A percentile compares a stretch with the other conserved stretches of the same genome.
Conservation (phyloP, 2,888 invertebrate genomes). For the Platypus cylindrus region DNA sequence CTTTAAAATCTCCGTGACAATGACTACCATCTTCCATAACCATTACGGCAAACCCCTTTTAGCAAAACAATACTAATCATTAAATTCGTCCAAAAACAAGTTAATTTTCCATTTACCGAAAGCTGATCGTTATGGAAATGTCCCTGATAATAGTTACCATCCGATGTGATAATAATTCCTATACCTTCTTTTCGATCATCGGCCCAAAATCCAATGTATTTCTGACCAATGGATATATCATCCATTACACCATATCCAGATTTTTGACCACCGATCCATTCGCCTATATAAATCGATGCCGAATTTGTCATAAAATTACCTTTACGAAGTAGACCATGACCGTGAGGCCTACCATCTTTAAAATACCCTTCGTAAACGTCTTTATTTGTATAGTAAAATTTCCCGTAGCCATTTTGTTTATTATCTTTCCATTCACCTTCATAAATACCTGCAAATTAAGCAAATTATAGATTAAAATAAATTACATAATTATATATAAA, state of each 20-base stretch:
- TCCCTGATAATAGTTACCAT: slow-evolving; percentile 86
- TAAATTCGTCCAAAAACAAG: too few relatives aligned
- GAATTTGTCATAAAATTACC: slow-evolving; percentile 64
- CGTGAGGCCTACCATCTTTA: slow-evolving; percentile 70
- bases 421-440: slow-evolving; percentile 76
- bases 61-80: too few relatives aligned
- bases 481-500: neutral
- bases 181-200: slow-evolving; percentile 74
- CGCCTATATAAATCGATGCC: slow-evolving; percentile 78
- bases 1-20: slow-evolving; percentile 79
- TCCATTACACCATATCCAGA: slow-evolving; percentile 85
- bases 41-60: slow-evolving; percentile 84
- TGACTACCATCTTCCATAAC: slow-evolving; percentile 79
- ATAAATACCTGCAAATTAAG: slow-evolving; percentile 50
- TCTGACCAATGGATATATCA: slow-evolving; percentile 73
- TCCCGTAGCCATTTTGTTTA: slow-evolving; percentile 68
- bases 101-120: too few relatives aligned
- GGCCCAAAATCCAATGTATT: slow-evolving; percentile 81
- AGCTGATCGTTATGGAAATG: slow-evolving; percentile 68
- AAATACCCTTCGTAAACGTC: slow-evolving; percentile 81
- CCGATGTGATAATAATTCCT: slow-evolving; percentile 76
- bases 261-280: slow-evolving; percentile 65
- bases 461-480: slow-evolving; percentile 1
- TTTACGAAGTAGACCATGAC: slow-evolving; percentile 72
- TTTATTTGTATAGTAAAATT: slow-evolving; percentile 60